These are phyloP conservation scores for Eutolmus rufibarbis DNA, from an alignment of 2,888 invertebrate genomes.

Conservation along the genomic window DNA sequence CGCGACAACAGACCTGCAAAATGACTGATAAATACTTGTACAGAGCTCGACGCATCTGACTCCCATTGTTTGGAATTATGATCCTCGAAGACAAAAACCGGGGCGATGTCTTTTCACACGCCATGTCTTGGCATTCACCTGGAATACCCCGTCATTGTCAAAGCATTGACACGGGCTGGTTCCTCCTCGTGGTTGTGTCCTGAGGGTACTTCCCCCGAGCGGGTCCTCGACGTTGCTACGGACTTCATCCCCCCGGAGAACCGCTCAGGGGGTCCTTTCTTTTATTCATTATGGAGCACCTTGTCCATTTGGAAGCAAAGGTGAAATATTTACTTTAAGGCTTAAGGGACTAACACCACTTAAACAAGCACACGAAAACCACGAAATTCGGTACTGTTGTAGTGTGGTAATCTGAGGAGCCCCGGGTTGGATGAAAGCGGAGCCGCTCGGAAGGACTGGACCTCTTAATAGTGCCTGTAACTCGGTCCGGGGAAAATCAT, in stretches of 20 bases:
- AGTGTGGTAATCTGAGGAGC: background rate
- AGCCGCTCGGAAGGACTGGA: background rate
- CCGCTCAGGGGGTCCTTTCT: background rate
- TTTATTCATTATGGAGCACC: conserved; percentile 29
- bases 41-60: background rate
- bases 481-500: background rate
- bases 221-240: background rate
- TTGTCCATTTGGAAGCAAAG: conserved; percentile 15
- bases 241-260: background rate
- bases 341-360: background rate
- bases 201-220: background rate
- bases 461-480: background rate
- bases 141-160: conserved; percentile 20
- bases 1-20: conserved; percentile 34
- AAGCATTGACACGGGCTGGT: conserved; percentile 25
- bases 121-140: conserved; percentile 27
- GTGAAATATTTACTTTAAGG: conserved; percentile 16
- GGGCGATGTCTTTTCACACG: conserved; percentile 45
- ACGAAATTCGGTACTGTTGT: background rate
- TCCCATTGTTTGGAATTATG: conserved; percentile 50
- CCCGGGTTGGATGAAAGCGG: background rate
- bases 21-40: conserved; percentile 37
- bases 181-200: background rate
- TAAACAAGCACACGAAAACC: background rate
- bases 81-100: conserved; percentile 50